phyloP scores from a whole-genome alignment of 2,113 vertebrate species.

The Lanius collurio region DNA sequence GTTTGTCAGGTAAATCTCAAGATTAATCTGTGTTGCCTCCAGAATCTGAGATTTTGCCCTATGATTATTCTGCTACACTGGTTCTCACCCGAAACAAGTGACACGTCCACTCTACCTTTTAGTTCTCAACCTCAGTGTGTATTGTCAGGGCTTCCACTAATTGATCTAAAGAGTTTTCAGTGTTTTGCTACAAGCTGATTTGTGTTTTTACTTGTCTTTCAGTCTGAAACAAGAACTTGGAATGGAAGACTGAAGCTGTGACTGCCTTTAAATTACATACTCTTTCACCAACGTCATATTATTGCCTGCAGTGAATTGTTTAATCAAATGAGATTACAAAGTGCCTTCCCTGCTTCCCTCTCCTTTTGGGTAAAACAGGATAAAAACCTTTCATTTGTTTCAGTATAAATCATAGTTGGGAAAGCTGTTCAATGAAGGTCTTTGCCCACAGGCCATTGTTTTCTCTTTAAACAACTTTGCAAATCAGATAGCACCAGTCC shows the following conservation, averaged over 20 bases:
- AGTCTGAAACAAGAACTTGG: conserved; percentile 92
- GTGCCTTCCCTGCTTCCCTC: not conserved
- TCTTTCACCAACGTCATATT: not conserved
- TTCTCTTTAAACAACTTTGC: not conserved
- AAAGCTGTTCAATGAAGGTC: not conserved
- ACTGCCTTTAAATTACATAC: not conserved
- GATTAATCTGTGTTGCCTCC: not conserved
- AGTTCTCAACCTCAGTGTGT: not conserved
- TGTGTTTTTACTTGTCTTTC: conserved; percentile 28
- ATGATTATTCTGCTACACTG: not conserved
- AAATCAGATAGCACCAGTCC: not conserved
- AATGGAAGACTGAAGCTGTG: conserved; percentile 72
- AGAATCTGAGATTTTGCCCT: not conserved
- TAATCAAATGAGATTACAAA: conserved; percentile 20
- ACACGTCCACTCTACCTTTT: not conserved
- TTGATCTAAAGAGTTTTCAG: not conserved
- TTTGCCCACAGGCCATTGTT: not conserved
- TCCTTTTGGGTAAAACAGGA: not conserved
- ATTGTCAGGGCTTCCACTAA: not conserved
- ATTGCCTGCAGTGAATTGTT: not conserved
- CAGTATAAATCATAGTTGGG: not conserved
- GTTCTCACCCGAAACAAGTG: not conserved
- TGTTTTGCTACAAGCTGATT: not conserved
- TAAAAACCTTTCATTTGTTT: not conserved
- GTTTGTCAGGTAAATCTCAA: not conserved